These are phyloP conservation scores for Bimastos eiseni DNA, from an alignment of 2,888 invertebrate species.

Conservation along the genomic window DNA sequence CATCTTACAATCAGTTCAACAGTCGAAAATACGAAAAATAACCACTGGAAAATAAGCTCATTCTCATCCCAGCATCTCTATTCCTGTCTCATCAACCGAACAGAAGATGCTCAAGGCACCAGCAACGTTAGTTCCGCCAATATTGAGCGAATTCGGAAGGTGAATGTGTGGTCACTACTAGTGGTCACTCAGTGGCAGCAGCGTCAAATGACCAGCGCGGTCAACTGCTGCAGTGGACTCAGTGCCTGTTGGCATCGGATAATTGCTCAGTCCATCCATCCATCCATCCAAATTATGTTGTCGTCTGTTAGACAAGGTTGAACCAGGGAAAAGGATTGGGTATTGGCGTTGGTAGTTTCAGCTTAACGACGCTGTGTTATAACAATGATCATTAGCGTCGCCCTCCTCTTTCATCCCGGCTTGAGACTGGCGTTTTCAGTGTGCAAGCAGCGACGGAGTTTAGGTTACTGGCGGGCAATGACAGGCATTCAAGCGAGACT, in stretches of 20 bases:
- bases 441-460: no score
- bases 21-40: neutral
- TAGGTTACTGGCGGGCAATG: no score
- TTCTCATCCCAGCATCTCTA: neutral
- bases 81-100: neutral
- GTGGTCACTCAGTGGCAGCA: neutral
- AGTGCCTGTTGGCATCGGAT: neutral
- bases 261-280: neutral
- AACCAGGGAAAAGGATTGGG: no score
- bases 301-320: no score
- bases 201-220: neutral
- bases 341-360: no score
- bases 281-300: no score
- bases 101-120: neutral
- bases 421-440: no score
- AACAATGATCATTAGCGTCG: no score
- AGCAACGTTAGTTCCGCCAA: neutral
- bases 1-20: neutral
- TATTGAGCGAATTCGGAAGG: slow-evolving; percentile 13
- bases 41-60: neutral
- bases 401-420: no score
- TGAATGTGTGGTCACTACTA: neutral
- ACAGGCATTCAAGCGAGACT: no score
- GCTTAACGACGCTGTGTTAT: no score
- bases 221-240: neutral